Percentiles rank a stretch among this genome's conserved stretches.
Evolutionary conservation across 2,888 invertebrate genomes (phyloP).

Genomic region (Nasonia oneida): DNA sequence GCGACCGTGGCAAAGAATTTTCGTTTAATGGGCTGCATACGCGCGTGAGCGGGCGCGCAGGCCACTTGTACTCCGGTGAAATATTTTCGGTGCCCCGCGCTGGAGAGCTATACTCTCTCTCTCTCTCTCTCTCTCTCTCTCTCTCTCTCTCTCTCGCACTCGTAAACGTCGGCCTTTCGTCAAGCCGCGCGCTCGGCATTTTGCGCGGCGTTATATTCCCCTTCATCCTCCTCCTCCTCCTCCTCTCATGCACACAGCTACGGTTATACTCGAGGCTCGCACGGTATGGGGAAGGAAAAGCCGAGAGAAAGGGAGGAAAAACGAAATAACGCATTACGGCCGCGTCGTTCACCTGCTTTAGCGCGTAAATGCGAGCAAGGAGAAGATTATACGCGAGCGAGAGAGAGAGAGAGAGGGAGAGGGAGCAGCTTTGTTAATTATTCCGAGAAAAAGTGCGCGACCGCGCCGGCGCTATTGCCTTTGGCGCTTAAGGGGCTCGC

Average conservation of each 20-base stretch:
- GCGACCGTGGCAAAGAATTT: slow-evolving; percentile 46
- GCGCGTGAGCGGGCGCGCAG: no score
- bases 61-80: slow-evolving; percentile 1
- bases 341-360: slow-evolving; percentile 28
- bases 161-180: no score
- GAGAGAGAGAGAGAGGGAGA: slow-evolving; percentile 25
- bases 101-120: neutral
- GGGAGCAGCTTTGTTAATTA: slow-evolving; percentile 76
- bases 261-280: neutral
- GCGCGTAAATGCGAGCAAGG: slow-evolving; percentile 5
- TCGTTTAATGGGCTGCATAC: slow-evolving; percentile 36
- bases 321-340: neutral
- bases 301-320: neutral
- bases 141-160: no score
- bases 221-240: no score
- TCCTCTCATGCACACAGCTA: neutral
- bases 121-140: slow-evolving; percentile 1
- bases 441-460: slow-evolving; percentile 64
- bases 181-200: no score
- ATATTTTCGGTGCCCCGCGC: slow-evolving; percentile 28
- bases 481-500: no score
- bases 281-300: neutral
- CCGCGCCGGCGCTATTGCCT: neutral
- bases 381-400: no score
- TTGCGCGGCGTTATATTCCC: no score